Conservation (phyloP, 2,113 vertebrate genomes). For the Hippocampus comes region DNA sequence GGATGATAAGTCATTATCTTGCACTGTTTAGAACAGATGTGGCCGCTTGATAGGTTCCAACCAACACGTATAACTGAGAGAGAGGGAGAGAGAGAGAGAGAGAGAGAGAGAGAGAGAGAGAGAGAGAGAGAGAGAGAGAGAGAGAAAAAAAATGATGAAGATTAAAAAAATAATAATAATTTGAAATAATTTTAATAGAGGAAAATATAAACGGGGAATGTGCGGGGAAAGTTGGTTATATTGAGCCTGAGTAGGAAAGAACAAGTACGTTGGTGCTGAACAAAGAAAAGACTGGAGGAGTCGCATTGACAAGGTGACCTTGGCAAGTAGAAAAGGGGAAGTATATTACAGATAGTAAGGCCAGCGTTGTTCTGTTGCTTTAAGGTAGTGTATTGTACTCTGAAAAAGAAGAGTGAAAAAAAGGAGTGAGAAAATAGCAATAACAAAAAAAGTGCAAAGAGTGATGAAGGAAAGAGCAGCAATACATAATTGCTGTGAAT, state of each 20-base stretch:
- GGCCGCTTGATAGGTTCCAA: too few relatives aligned
- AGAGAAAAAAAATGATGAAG: background rate
- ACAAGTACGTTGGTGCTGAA: slow-evolving; percentile 5
- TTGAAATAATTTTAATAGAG: slow-evolving; percentile 34
- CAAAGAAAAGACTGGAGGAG: background rate
- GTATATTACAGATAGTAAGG: background rate
- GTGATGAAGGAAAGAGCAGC: background rate
- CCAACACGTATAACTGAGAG: too few relatives aligned
- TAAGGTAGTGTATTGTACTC: slow-evolving; percentile 2
- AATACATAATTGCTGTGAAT: slow-evolving; percentile 21
- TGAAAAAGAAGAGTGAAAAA: background rate
- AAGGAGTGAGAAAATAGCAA: background rate
- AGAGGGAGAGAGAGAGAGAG: too few relatives aligned
- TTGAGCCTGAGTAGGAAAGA: slow-evolving; percentile 4
- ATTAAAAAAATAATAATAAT: background rate
- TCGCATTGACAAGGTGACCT: slow-evolving; percentile 20
- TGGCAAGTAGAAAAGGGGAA: slow-evolving; percentile 19
- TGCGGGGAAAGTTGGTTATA: slow-evolving; percentile 27
- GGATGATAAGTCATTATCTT: background rate
- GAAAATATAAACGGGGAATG: slow-evolving; percentile 21
- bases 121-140: slow-evolving; percentile 2
- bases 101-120: background rate
- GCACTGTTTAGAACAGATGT: background rate
- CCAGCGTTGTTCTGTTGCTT: background rate
- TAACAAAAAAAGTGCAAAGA: background rate